Evolutionary conservation across 2,113 vertebrate species (phyloP).

Genomic region (Neodon shergylaensis): DNA sequence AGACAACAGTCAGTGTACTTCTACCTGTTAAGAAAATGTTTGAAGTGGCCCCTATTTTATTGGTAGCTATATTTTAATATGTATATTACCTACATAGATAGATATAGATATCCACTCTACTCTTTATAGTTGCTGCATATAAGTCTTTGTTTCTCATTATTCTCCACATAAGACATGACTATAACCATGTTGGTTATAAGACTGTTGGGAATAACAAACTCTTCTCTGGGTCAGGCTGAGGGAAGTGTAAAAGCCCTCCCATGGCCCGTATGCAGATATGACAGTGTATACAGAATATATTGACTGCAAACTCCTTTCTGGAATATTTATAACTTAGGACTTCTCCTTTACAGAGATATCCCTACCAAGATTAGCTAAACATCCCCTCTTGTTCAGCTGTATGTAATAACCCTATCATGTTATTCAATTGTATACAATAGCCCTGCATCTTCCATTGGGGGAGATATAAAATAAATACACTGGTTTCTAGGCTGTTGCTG

Average conservation of each 20-base stretch:
- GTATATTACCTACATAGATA: background rate
- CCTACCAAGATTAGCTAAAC: background rate
- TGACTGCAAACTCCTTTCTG: no score
- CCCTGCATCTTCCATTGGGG: background rate
- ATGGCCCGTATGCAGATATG: background rate
- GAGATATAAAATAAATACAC: background rate
- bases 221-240: background rate
- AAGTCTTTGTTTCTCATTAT: background rate
- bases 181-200: no score
- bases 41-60: background rate
- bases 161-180: background rate
- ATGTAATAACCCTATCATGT: background rate
- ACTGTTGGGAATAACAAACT: background rate
- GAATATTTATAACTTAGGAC: background rate
- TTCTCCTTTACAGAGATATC: background rate
- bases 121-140: background rate
- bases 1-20: background rate
- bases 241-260: background rate
- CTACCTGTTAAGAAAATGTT: background rate
- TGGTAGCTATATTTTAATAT: background rate
- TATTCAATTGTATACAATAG: background rate
- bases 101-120: background rate
- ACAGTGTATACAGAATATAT: accelerated
- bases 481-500: background rate
- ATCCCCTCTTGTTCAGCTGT: background rate